Evolutionary conservation across 2,797 vertebrate species (phyloP).

Genomic region (Poeciliopsis infans): DNA sequence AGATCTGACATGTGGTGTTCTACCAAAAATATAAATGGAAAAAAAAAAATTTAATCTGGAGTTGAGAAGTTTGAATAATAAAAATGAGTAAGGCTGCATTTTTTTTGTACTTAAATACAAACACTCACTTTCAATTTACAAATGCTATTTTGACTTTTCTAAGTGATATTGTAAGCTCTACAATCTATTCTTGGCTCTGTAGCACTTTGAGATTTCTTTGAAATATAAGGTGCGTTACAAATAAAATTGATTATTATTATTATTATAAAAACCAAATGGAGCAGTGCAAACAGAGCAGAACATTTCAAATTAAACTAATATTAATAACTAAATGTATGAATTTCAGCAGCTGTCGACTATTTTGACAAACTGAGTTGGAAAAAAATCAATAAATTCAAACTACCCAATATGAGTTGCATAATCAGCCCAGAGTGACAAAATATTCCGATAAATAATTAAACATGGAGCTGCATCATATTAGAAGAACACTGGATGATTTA

Average conservation of each 20-base stretch:
- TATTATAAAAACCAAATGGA: neutral
- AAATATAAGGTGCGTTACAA: too few relatives aligned
- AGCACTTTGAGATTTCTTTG: too few relatives aligned
- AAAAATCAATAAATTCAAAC: neutral
- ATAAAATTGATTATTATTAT: too few relatives aligned
- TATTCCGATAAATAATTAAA: neutral
- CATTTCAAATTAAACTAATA: neutral
- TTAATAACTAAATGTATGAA: neutral
- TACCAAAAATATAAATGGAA: neutral
- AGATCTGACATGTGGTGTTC: constrained; percentile 38
- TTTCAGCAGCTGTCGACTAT: neutral
- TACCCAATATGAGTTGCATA: neutral
- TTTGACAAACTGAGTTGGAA: neutral
- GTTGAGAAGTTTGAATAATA: neutral
- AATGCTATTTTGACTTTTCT: neutral
- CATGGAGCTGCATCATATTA: neutral
- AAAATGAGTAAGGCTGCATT: neutral
- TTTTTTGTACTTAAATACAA: neutral
- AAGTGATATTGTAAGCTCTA: neutral
- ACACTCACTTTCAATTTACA: neutral
- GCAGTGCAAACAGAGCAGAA: neutral
- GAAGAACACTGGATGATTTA: neutral
- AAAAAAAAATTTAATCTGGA: neutral
- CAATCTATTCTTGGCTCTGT: too few relatives aligned
- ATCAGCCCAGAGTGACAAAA: neutral